Evolutionary conservation across 2,888 invertebrate genomes (phyloP), one percentile per base, ranked within the genome.

Genomic region (Acleris holmiana): DNA sequence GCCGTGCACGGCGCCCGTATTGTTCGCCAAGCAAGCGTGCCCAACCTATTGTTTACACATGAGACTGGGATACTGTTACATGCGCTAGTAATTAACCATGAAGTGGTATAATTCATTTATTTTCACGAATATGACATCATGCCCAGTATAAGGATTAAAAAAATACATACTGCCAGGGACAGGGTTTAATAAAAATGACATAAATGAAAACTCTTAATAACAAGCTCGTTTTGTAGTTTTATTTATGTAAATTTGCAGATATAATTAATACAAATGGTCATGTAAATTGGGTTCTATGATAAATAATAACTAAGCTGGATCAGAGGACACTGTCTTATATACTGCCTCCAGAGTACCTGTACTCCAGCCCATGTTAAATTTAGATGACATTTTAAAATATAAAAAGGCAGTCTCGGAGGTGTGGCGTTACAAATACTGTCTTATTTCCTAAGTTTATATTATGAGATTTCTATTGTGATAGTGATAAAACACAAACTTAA

Each of bases 201-300:
- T n/a, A 51, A 21, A 64, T 58, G 58, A 80, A 81, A 79, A 82
- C 79, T 77, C 79, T 79, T 71, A 76, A 72, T 85, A 85, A 85
- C 90, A 91, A 91, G 89, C 90, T 90, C 89, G 81, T 93, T 93
- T 91, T 84, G 85, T 91, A 85, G 79, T 89, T 93, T 93, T 92
- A 93, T 92, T 93, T 84, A 91, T 93, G 92, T 92, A 93, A 93
- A 93, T 92, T 93, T 92, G 92, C 91, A 90, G 89, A 88, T 91
- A 93, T 91, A 91, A 87, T 92, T 89, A 92, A 85, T 93, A 93
- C 91, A 93, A 93, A 93, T 91, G 89, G 88, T 93, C 89, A 87
- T 90, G 89, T 92, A 91, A 89, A 91, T 88, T 84, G 86, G 89
- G 89, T 84, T 87, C 86, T 87, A 90, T 88, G 85, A 84, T 88